Conservation (phyloP, 2,113 vertebrate species). For the Candoia aspera region DNA sequence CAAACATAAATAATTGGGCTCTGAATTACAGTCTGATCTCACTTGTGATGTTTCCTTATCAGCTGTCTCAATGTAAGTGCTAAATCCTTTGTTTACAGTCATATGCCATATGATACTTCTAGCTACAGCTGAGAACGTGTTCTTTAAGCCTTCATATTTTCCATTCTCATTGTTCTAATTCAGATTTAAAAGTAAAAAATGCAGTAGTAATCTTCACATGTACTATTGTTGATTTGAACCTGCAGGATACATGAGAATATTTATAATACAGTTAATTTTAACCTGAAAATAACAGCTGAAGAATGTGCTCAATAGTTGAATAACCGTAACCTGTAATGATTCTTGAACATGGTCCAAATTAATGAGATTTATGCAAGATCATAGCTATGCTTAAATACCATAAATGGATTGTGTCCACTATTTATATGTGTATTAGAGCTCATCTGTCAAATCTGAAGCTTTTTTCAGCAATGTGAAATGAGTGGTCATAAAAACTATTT, state of each 20-base stretch:
- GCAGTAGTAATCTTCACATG: background rate
- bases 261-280: background rate
- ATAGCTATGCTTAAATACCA: background rate
- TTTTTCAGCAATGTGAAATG: background rate
- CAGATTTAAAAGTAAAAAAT: background rate
- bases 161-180: background rate
- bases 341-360: background rate
- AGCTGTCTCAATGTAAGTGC: conserved; percentile 32
- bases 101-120: accelerated
- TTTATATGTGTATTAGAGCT: background rate
- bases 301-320: background rate
- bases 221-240: background rate
- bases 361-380: background rate
- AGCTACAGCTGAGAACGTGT: background rate
- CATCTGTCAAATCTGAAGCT: conserved; percentile 11
- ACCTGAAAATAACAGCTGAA: background rate
- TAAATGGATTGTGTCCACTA: background rate
- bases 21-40: background rate
- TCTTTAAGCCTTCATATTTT: conserved; percentile 10
- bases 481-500: background rate
- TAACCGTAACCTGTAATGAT: background rate
- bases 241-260: background rate
- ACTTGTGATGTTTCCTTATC: conserved; percentile 15
- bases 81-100: conserved; percentile 1
- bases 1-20: conserved; percentile 2